These are phyloP conservation scores for Graphium colonna DNA, from an alignment of 2,888 invertebrate species.

Conservation along the genomic window DNA sequence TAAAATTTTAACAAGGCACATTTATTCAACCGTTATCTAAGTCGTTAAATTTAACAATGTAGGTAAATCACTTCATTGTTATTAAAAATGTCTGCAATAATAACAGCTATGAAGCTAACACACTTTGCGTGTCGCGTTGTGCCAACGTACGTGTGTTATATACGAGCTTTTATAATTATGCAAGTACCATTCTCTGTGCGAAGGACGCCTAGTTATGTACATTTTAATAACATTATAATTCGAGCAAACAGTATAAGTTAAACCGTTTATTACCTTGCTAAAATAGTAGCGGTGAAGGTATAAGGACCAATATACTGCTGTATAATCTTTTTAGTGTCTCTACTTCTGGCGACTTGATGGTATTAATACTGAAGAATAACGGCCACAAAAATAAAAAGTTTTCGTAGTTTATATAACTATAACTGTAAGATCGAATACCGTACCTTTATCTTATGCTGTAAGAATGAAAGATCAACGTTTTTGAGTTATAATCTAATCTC, in stretches of 20 bases:
- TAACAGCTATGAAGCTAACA: constrained; percentile 39
- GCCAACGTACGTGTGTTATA: constrained; percentile 13
- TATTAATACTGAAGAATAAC: too few relatives aligned
- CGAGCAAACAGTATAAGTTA: neutral
- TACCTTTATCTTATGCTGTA: too few relatives aligned
- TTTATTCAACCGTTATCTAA: constrained; percentile 30
- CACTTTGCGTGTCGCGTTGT: constrained; percentile 38
- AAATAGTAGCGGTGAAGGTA: too few relatives aligned
- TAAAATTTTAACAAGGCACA: constrained; percentile 20
- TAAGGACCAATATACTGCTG: too few relatives aligned
- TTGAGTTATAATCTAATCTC: too few relatives aligned
- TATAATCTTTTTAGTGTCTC: too few relatives aligned
- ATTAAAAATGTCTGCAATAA: constrained; percentile 35
- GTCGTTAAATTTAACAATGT: constrained; percentile 46
- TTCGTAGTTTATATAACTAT: too few relatives aligned
- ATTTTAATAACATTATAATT: constrained; percentile 19
- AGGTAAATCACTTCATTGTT: constrained; percentile 64
- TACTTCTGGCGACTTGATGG: too few relatives aligned
- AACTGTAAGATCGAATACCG: too few relatives aligned
- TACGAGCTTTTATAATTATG: constrained; percentile 18
- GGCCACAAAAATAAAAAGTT: too few relatives aligned
- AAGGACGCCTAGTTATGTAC: constrained; percentile 6
- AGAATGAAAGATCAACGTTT: too few relatives aligned
- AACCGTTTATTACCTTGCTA: too few relatives aligned
- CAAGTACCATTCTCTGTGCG: constrained; percentile 16